These are phyloP conservation scores for Saxidomus purpurata DNA, from an alignment of 1,140 invertebrate species.

Conservation along the genomic window DNA sequence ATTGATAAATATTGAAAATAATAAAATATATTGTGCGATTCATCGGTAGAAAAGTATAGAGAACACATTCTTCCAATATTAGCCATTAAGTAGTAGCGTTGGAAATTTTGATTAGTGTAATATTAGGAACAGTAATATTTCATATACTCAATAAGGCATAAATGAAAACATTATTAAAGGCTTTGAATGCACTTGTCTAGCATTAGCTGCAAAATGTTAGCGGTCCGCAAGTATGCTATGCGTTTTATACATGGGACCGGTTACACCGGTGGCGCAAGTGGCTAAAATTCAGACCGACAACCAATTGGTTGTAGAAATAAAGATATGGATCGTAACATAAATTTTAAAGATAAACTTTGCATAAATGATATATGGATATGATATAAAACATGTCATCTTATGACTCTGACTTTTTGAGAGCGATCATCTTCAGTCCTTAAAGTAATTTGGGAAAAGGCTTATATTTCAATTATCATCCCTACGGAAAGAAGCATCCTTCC, in stretches of 20 bases:
- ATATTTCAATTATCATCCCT: slow-evolving; percentile 2
- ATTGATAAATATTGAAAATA: no score
- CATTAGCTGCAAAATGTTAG: not conserved
- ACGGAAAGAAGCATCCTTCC: slow-evolving; percentile 3
- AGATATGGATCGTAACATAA: slow-evolving; percentile 15
- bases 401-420: slow-evolving; percentile 20
- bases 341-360: no score
- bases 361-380: slow-evolving; percentile 16
- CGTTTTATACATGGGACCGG: not conserved
- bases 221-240: not conserved
- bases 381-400: slow-evolving; percentile 17
- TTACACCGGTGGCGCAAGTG: not conserved
- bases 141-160: no score
- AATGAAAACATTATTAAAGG: no score
- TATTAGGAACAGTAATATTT: no score
- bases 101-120: no score
- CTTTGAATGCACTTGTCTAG: no score
- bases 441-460: slow-evolving; percentile 13
- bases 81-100: no score
- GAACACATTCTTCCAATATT: no score
- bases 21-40: no score
- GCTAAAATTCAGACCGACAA: slow-evolving; percentile 29
- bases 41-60: no score
- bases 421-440: slow-evolving; percentile 25
- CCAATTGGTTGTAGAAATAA: no score